phyloP scores from a whole-genome alignment of 2,113 vertebrate species.

The Lepus timidus region DNA sequence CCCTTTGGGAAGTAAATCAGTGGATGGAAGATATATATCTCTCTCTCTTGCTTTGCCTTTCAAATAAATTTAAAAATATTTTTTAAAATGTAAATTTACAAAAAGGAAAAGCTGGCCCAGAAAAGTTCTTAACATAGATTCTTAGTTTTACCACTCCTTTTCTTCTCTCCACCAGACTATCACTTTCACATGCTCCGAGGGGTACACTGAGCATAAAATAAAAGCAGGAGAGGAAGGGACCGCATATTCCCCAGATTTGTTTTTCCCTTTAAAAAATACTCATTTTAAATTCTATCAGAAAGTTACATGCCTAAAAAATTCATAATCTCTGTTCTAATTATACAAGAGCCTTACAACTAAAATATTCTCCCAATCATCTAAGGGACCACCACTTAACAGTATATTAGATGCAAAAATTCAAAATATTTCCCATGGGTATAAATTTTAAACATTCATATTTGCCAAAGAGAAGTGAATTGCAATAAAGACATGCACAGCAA shows the following conservation, averaged over 20 bases:
- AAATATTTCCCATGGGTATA: not conserved
- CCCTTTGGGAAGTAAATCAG: no score
- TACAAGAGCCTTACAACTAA: conserved; percentile 51
- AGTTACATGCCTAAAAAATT: conserved; percentile 62
- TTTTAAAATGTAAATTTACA: no score
- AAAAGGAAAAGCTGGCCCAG: not conserved
- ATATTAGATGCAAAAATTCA: conserved; percentile 46
- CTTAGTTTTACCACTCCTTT: not conserved
- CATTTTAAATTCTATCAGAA: conserved; percentile 66
- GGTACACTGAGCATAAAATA: not conserved
- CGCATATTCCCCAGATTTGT: not conserved
- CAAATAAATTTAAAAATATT: no score
- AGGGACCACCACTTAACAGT: conserved; percentile 61
- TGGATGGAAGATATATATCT: no score
- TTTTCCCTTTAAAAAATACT: conserved; percentile 46
- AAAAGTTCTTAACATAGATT: not conserved
- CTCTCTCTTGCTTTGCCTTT: no score
- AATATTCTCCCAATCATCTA: conserved; percentile 58
- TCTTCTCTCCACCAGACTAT: not conserved
- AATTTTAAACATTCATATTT: conserved; percentile 59
- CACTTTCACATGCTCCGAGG: not conserved
- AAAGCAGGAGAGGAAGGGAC: not conserved
- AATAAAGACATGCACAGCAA: conserved; percentile 84
- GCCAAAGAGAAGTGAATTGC: conserved; percentile 67
- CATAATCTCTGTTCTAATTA: conserved; percentile 68